Conservation (phyloP, 2,797 vertebrate species). For the Hypotaenidia philippensis region DNA sequence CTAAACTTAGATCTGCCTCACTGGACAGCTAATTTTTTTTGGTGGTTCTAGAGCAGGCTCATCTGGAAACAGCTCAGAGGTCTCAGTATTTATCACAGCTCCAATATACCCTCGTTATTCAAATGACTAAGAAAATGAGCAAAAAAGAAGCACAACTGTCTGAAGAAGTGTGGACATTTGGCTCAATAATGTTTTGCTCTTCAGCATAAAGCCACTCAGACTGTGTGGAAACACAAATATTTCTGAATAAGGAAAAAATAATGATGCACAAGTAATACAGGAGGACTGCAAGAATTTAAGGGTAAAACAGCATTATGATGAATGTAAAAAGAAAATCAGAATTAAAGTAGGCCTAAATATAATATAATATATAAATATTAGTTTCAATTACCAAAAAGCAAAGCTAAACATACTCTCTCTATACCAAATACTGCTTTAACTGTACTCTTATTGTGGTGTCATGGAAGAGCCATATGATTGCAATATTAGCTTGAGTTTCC, state of each 20-base stretch:
- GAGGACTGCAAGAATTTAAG: not conserved
- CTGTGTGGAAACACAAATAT: not conserved
- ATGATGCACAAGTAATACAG: not conserved
- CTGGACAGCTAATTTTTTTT: not conserved
- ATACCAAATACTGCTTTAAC: not conserved
- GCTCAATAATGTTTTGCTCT: not conserved
- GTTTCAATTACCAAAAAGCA: not conserved
- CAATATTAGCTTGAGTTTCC: not conserved
- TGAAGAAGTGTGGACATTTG: not conserved
- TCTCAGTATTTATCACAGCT: not conserved
- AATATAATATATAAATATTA: not conserved
- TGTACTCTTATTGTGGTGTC: too few relatives aligned
- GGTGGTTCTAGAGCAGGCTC: not conserved
- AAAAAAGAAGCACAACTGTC: not conserved
- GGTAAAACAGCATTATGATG: accelerated
- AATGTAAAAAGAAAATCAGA: not conserved
- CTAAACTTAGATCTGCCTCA: not conserved
- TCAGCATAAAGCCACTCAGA: not conserved
- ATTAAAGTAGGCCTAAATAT: not conserved
- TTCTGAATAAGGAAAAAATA: not conserved
- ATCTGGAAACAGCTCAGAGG: not conserved
- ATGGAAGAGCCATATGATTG: not conserved
- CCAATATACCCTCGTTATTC: not conserved
- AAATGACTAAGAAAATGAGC: not conserved
- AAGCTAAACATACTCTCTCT: not conserved